phyloP scores from a whole-genome alignment of 2,888 invertebrate species.

The Lasioglossum malachurum region DNA sequence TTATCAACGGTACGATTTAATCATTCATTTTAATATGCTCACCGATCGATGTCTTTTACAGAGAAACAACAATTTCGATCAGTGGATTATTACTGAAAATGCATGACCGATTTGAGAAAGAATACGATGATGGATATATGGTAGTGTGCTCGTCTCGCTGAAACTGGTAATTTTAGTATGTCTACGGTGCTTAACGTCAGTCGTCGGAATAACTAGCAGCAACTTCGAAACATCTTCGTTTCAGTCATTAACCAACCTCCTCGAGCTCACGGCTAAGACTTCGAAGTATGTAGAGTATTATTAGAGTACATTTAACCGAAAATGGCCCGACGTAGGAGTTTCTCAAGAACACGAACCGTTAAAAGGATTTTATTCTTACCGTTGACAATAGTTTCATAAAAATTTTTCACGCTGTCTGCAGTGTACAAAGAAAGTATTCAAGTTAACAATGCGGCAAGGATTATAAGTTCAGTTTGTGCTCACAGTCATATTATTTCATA shows the following conservation, averaged over 20 bases:
- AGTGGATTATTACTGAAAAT: background rate
- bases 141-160: background rate
- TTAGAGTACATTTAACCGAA: background rate
- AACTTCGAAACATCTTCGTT: conserved; percentile 12
- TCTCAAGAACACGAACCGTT: background rate
- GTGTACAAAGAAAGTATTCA: background rate
- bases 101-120: background rate
- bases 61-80: background rate
- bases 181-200: background rate
- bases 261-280: background rate
- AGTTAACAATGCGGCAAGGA: background rate
- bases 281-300: background rate
- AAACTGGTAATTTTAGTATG: background rate
- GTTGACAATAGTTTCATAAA: background rate
- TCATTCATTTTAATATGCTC: background rate
- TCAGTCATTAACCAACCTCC: background rate
- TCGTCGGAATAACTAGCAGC: background rate
- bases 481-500: background rate
- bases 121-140: background rate
- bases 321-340: background rate
- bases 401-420: accelerated
- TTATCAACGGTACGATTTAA: background rate
- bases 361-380: background rate
- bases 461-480: background rate
- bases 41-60: background rate